Conservation (phyloP, 92 coral and sea anemone genomes). For the Bergia puertoricense region DNA sequence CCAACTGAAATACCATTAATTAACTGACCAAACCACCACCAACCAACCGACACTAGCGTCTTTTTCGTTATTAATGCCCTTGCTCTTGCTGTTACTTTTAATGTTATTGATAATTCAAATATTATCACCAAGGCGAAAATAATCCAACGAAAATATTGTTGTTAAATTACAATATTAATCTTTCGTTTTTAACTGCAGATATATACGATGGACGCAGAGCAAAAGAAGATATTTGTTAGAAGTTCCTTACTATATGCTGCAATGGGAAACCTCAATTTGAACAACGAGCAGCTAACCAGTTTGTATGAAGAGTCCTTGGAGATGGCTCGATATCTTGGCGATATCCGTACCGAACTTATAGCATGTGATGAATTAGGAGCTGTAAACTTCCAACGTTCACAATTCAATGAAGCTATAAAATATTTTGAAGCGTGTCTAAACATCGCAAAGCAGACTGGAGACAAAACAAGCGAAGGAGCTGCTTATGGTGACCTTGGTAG, state of each 20-base stretch:
- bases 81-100: too few relatives aligned
- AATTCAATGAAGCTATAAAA: neutral
- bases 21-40: too few relatives aligned
- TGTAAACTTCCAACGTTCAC: neutral
- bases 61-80: too few relatives aligned
- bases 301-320: neutral
- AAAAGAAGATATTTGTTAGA: conserved; percentile 4
- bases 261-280: conserved; percentile 4
- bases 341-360: too few relatives aligned
- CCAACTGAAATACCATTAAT: too few relatives aligned
- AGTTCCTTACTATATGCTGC: neutral
- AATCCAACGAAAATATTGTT: too few relatives aligned
- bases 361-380: too few relatives aligned
- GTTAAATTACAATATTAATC: too few relatives aligned
- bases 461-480: conserved; percentile 7
- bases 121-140: too few relatives aligned
- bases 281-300: neutral
- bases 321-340: conserved; percentile 2
- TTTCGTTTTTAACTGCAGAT: too few relatives aligned
- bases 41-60: too few relatives aligned
- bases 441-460: neutral
- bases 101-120: too few relatives aligned
- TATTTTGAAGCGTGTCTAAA: neutral
- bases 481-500: conserved; percentile 10
- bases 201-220: neutral